A percentile compares a stretch with the other conserved stretches of the same genome.
phyloP scores from a whole-genome alignment of 2,888 invertebrate genomes.

The Brenthis ino region DNA sequence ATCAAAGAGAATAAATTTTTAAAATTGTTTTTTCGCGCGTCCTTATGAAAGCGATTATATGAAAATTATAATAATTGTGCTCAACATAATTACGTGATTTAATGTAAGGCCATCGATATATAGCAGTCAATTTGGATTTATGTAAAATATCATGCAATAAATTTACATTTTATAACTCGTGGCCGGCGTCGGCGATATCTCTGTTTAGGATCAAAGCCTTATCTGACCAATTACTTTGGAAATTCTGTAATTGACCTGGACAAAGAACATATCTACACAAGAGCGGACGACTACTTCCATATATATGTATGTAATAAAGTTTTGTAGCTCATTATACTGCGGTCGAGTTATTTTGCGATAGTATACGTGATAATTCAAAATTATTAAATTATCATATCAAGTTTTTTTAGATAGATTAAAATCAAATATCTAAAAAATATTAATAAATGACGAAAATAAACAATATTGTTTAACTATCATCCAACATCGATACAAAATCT shows the following conservation, averaged over 20 bases:
- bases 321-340: not conserved
- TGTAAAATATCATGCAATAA: conserved; percentile 79
- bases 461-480: too few species aligned
- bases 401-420: too few species aligned
- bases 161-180: conserved; percentile 79
- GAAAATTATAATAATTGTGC: conserved; percentile 82
- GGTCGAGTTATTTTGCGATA: not conserved
- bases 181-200: conserved; percentile 68
- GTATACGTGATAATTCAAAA: too few species aligned
- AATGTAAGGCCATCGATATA: conserved; percentile 71
- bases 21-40: conserved; percentile 80
- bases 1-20: conserved; percentile 66
- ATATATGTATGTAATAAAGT: not conserved
- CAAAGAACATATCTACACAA: conserved; percentile 15
- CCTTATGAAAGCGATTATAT: conserved; percentile 76
- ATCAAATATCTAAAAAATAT: too few species aligned
- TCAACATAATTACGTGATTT: conserved; percentile 75
- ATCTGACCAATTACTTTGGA: conserved; percentile 30
- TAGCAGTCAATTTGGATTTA: conserved; percentile 77
- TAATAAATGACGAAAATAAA: too few species aligned
- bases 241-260: conserved; percentile 30
- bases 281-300: not conserved
- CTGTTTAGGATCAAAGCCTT: conserved; percentile 57
- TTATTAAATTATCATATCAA: too few species aligned
- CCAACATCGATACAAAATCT: too few species aligned